Conservation (phyloP, 1,140 invertebrate genomes). For the Psilanteris sp. region DNA sequence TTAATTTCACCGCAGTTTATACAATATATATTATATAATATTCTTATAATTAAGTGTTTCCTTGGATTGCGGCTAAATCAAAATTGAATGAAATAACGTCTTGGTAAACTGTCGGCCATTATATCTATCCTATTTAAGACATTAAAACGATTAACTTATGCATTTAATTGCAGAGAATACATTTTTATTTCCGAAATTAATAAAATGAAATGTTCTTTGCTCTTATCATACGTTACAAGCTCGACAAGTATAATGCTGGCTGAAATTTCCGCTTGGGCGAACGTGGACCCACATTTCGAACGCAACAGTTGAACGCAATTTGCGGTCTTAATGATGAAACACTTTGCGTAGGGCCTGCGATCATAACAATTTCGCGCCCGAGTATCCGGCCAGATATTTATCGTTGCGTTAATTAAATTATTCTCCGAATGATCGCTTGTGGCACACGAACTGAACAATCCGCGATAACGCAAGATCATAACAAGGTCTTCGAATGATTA, state of each 20-base stretch:
- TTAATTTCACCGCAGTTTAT: too few species aligned
- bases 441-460: slow-evolving; percentile 7
- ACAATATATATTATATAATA: too few species aligned
- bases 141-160: too few species aligned
- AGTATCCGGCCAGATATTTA: slow-evolving; percentile 16
- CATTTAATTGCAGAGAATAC: background rate
- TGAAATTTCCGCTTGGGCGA: slow-evolving; percentile 6
- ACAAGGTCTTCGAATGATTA: too few species aligned
- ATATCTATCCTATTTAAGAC: too few species aligned
- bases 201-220: background rate
- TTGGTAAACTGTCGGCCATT: too few species aligned
- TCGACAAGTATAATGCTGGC: background rate
- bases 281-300: slow-evolving; percentile 1
- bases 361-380: slow-evolving; percentile 17
- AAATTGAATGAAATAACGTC: too few species aligned
- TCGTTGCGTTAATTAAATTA: slow-evolving; percentile 44
- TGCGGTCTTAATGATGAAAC: slow-evolving; percentile 41
- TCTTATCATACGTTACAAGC: slow-evolving; percentile 1
- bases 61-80: too few species aligned
- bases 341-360: slow-evolving; percentile 19
- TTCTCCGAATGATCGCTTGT: slow-evolving; percentile 9
- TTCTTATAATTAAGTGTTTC: too few species aligned
- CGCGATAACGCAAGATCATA: slow-evolving; percentile 13
- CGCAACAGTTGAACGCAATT: slow-evolving; percentile 49
- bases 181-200: background rate